Base-by-base conservation (phyloP, 1,140 invertebrate genomes). In the Habropoda laboriosa region DNA sequence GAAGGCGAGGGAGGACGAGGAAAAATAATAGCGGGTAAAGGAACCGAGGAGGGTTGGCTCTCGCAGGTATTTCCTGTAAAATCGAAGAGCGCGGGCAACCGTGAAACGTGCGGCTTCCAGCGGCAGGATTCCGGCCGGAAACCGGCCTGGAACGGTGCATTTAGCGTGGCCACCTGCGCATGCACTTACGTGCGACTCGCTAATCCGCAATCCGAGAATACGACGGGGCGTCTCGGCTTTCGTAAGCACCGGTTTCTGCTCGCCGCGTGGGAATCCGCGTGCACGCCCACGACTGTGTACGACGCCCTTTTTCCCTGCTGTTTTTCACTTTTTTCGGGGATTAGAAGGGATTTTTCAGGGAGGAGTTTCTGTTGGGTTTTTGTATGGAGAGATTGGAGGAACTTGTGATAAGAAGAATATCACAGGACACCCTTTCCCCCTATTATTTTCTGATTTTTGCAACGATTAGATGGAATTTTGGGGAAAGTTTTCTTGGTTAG, bases 201-300 rank as follows among this genome's bases (percentile, higher is more conserved):
- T 64, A 40, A 66, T 75, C 72, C 58, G 45, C 72, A 32, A 30
- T 55, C 67, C n/a, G 51, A 71, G 67, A 55, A 42, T 42, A 60
- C 79, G 60, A 71, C 74, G 16, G 53, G 47, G 13, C 72, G 63
- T 79, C 45, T 82, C 80, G 60, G 72, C 74, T 83, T 83, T 83
- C 82, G 80, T 77, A 83, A 83, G 80, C 64, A 71, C 47, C 72
- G 47, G 72, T 75, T n/a, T 71, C 16, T 42, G 13, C 47, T 53
- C 35, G 60, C 30, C 64, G 73, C 80, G 82, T 83, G 82, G 82
- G 82, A 83, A 83, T 7, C 10, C 61, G 53, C 30, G 51, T n/a
- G 61, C 21, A 30, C 66, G 64, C 70, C 79, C 58, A 80, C 80
- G 78, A 42, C 12, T 12, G 40, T 12, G 40, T 6, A 12, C 5